Base-by-base conservation (phyloP, 2,797 vertebrate species). In the Ctenosaura bakeri region DNA sequence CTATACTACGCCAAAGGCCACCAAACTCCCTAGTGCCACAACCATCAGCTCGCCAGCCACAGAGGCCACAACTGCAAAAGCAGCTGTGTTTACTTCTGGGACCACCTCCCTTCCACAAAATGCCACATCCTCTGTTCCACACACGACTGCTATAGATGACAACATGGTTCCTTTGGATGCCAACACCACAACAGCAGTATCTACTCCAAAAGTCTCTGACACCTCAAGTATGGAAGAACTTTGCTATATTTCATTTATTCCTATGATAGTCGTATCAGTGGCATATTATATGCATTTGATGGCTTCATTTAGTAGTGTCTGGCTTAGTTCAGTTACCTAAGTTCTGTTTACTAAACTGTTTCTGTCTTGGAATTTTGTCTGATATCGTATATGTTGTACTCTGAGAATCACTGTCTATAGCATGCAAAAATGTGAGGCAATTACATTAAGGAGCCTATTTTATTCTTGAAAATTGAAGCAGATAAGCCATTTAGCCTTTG, bases 151-250 rank as follows among this genome's bases (percentile, higher is more conserved):
- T 7, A 91, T 93, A 62, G 82, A 84, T 91, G 85, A 90, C 0
- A 93, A 92, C 8, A 24, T 1, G 0, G 92, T 92, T 88, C 3
- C 3, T 0, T 92, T 62, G 0, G 95, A 96, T 88, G 86, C 89
- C 94, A 96, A 96, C 16, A 71, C 90, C 88, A 96, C 95, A 90
- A 93, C 91, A 3, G 89, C 64, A 64, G 92, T 92, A 52, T 93
- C 94, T 78, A 95, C 95, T 87, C 92, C 92, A 59, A 91, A 94
- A 89, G 69, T 93, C 74, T 92, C 95, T 77, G 90, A 92, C 91
- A 91, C 94, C 83, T 91, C 96, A 94, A 96, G 96, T 96, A 96
- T 62, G 59, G 86, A 83, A 59, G 64, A 74, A 46, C 87, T 88
- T 87, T 93, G 0, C 6, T 83, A 4, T n/a, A 20, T 80, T 87